Evolutionary conservation across 2,797 vertebrate species (phyloP).

Genomic region (Tadarida brasiliensis): DNA sequence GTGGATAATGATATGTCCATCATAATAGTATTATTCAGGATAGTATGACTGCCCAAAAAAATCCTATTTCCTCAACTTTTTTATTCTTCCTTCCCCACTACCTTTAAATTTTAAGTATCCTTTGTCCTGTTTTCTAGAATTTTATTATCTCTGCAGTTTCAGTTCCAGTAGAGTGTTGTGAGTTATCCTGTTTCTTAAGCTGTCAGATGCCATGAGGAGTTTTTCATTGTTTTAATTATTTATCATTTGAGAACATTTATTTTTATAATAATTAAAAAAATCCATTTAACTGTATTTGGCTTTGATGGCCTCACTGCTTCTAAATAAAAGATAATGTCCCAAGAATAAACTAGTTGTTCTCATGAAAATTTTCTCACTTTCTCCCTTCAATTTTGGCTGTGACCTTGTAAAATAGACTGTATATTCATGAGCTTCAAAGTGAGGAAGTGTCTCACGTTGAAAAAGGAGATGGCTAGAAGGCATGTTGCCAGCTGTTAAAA

Average conservation of each 20-base stretch:
- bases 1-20: background rate
- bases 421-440: constrained; percentile 50
- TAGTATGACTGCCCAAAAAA: background rate
- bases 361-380: constrained; percentile 27
- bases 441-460: background rate
- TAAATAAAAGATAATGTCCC: constrained; percentile 40
- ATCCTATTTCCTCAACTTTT: background rate
- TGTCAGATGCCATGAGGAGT: background rate
- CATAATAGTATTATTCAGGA: background rate
- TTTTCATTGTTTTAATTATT: constrained; percentile 66
- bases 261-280: background rate
- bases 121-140: constrained; percentile 57
- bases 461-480: constrained; percentile 6
- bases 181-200: constrained; percentile 54
- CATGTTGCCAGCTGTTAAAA: background rate
- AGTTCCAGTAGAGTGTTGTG: background rate
- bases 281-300: background rate
- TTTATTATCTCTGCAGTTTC: constrained; percentile 52
- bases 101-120: constrained; percentile 48
- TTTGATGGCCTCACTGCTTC: background rate
- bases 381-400: constrained; percentile 18
- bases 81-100: background rate
- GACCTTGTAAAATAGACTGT: constrained; percentile 41
- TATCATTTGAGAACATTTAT: constrained; percentile 16
- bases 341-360: constrained; percentile 20